Base-by-base conservation (phyloP, 2,888 invertebrate species). In the Amphiduros pacificus region DNA sequence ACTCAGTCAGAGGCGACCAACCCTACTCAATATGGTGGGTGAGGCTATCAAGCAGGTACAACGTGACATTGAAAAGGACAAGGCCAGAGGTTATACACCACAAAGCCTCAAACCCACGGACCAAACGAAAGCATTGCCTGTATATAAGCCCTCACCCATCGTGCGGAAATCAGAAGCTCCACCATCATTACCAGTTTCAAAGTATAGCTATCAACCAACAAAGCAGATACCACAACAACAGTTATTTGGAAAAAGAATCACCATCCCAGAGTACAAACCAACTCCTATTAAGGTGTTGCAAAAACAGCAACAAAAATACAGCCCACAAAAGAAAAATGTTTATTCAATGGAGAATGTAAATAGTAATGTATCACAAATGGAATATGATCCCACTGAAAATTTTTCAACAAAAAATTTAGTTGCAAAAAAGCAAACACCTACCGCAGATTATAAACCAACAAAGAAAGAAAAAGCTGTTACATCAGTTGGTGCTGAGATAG, bases 261-360 rank as follows among this genome's bases (percentile, higher is more conserved):
- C 32, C 6, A 9, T 51, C 3, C 32, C 59, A 9, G 40, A 63
- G 28, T 69, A 69, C 49, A 65, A 65, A 6, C 68, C 68, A 22
- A 69, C 68, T 14, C 68, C 68, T 1, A 67, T 69, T 31, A 60
- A 51, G 14, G 31, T 65, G n/a, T 56, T 69, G 22, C 31, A 65
- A 29, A 48, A 63, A 40, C 55, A 56, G 22, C 29, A 60, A 22
- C 11, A 63, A 51, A 32, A n/a, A n/a, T n/a, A n/a, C n/a, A n/a
- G n/a, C n/a, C n/a, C n/a, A n/a, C n/a, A n/a, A n/a, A n/a, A n/a
- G n/a, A n/a, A n/a, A n/a, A n/a, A n/a, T n/a, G n/a, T n/a, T n/a
- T n/a, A n/a, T n/a, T 9, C 36, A 11, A n/a, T 22, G 44, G 4
- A 5, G n/a, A 5, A 44, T n/a, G 20, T 20, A n/a, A 44, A 44